Conservation (phyloP, 2,797 vertebrate genomes). For the Erethizon dorsatum region DNA sequence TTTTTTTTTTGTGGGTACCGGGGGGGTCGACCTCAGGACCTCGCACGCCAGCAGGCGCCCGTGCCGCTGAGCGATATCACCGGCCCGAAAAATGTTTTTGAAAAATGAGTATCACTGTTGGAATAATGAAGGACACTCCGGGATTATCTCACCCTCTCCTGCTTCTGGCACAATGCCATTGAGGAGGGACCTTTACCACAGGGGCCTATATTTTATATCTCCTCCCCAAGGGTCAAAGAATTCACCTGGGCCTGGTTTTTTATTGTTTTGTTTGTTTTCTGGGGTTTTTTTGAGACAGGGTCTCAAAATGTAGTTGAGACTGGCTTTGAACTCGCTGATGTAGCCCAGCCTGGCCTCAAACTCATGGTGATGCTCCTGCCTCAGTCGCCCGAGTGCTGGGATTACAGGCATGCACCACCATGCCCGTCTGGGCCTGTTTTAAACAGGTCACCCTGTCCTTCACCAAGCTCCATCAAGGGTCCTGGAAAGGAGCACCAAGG, state of each 20-base stretch:
- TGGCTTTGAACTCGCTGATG: too few relatives aligned
- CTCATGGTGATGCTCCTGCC: too few relatives aligned
- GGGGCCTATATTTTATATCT: neutral
- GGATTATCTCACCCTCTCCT: neutral
- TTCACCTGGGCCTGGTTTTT: neutral
- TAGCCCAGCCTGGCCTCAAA: too few relatives aligned
- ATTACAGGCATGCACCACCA: too few relatives aligned
- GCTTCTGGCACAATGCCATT: neutral
- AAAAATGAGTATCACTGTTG: neutral
- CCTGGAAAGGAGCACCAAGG: neutral
- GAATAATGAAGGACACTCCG: neutral
- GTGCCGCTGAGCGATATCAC: too few relatives aligned
- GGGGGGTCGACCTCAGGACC: too few relatives aligned
- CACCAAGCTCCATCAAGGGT: neutral
- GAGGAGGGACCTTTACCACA: neutral
- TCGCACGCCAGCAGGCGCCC: too few relatives aligned
- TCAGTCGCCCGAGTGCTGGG: too few relatives aligned
- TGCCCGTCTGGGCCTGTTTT: neutral
- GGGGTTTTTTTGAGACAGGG: too few relatives aligned
- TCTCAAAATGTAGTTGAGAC: too few relatives aligned
- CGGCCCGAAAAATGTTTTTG: conserved; percentile 6
- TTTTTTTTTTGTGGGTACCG: too few relatives aligned
- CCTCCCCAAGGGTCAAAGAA: neutral
- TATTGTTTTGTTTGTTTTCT: too few relatives aligned
- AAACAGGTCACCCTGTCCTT: neutral